Evolutionary conservation across 2,888 invertebrate species (phyloP), one percentile per base, ranked within the genome.

Genomic region (Calliscelio sp.): DNA sequence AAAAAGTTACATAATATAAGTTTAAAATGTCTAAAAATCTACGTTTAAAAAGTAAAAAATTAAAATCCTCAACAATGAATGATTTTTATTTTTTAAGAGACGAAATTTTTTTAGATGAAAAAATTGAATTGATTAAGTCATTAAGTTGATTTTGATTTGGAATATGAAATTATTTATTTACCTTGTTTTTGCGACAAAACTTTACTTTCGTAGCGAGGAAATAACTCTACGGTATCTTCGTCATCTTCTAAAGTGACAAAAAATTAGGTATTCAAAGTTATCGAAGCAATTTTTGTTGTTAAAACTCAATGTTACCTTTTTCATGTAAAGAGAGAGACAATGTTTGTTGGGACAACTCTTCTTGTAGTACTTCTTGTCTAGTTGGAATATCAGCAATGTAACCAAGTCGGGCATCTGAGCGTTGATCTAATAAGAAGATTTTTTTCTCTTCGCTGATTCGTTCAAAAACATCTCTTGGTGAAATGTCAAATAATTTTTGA

Each of bases 401-500:
- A 41, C 68, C 79, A 44, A 14, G 8, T 41, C 78, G 55, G 25
- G 28, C 51, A 63, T 70, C 49, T 71, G 59, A 70, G 10, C 59
- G 68, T 55, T 80, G 71, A 73, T 79, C 38, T 18, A 28, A 1
- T 14, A 80, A 35, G 22, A 80, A 80, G 20, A 25, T 41, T 24
- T 55, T 11, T 22, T 49, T 38, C 38, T 65, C 46, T 63, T 68
- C 61, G 24, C 28, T 59, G 63, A 87, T 73, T 57, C 46, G 32
- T 59, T 85, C 73, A 22, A 86, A 16, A 49, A 61, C 82, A 80
- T 80, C 66, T 57, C 22, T 65, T 66, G 53, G 77, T 46, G 85
- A 68, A 59, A 85, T 82, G 61, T 86, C 85, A 53, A 87, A 87
- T 32, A 86, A 79, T 66, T 84, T 81, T 66, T 78, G 25, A 28